Percentiles rank a stretch among this genome's conserved stretches.
These are phyloP conservation scores for Automeris io DNA, from an alignment of 2,888 invertebrate genomes.

Conservation along the genomic window DNA sequence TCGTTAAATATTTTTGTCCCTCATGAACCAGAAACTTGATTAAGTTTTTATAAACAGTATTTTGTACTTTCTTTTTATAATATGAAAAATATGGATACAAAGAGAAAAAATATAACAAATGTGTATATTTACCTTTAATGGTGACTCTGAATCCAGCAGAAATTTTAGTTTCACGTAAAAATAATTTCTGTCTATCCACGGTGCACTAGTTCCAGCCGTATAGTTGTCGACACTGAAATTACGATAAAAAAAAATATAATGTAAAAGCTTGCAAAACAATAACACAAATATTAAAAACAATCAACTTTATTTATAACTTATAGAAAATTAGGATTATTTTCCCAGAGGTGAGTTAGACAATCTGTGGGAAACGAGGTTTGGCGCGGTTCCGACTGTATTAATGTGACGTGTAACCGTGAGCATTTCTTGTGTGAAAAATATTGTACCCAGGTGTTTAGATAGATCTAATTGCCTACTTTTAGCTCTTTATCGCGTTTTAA, in stretches of 20 bases:
- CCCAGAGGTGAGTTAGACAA: constrained; percentile 37
- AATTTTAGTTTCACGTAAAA: too few species aligned
- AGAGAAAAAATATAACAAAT: too few species aligned
- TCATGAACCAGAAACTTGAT: too few species aligned
- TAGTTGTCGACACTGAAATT: constrained; percentile 28
- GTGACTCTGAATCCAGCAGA: too few species aligned
- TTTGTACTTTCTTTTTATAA: too few species aligned
- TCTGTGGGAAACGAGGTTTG: constrained; percentile 46
- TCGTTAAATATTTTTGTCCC: too few species aligned
- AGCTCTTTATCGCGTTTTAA: constrained; percentile 14
- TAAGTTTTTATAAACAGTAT: too few species aligned
- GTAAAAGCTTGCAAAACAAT: constrained; percentile 18
- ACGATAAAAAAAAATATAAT: constrained; percentile 26
- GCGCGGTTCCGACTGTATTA: constrained; percentile 33
- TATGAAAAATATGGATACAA: too few species aligned
- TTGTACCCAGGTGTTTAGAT: constrained; percentile 14
- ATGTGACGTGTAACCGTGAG: constrained; percentile 18
- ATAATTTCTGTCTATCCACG: too few species aligned
- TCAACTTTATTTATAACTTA: constrained; percentile 31
- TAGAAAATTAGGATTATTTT: constrained; percentile 39
- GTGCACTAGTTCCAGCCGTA: too few species aligned
- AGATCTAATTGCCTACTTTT: constrained; percentile 22
- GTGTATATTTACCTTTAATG: too few species aligned
- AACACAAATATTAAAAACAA: constrained; percentile 25
- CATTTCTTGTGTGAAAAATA: constrained; percentile 32